These are phyloP conservation scores for Drosophila mimica DNA, from an alignment of 2,888 invertebrate species.

Conservation along the genomic window DNA sequence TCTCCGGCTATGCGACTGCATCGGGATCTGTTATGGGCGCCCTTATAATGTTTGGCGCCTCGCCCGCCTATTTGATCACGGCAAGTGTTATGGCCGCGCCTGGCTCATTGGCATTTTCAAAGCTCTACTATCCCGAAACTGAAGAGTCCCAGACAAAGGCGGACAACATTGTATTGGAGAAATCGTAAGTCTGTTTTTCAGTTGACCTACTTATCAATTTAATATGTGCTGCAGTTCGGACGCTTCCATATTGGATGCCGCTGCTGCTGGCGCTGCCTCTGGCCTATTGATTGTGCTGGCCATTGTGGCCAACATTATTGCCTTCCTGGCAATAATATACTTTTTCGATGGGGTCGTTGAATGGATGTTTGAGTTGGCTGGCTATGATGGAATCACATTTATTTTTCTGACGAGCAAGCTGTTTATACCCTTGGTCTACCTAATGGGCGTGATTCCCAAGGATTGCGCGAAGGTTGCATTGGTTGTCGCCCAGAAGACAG, in stretches of 20 bases:
- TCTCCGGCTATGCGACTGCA: constrained; percentile 96
- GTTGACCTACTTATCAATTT: no score
- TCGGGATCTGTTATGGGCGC: constrained; percentile 96
- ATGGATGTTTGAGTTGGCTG: constrained; percentile 51
- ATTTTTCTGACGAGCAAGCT: constrained; percentile 18
- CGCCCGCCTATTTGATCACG: constrained; percentile 93
- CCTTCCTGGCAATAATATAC: constrained; percentile 46
- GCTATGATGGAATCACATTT: constrained; percentile 27
- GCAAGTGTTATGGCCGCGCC: constrained; percentile 98
- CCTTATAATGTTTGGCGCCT: constrained; percentile 94
- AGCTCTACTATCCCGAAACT: constrained; percentile 95
- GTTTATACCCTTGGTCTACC: constrained; percentile 42
- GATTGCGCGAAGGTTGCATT: constrained; percentile 90
- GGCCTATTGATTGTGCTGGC: constrained; percentile 92
- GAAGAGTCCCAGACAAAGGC: constrained; percentile 89
- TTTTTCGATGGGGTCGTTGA: constrained; percentile 46
- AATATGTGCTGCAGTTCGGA: constrained; percentile 87
- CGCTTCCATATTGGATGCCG: constrained; percentile 93
- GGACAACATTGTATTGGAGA: constrained; percentile 85
- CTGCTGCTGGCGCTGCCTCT: constrained; percentile 92
- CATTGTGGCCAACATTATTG: constrained; percentile 88
- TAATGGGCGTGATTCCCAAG: constrained; percentile 82
- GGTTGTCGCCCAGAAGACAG: constrained; percentile 94
- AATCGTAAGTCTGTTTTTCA: constrained; percentile 86
- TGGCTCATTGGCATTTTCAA: constrained; percentile 95